Conservation (phyloP, 2,797 vertebrate species). For the Neopelma chrysocephalum region DNA sequence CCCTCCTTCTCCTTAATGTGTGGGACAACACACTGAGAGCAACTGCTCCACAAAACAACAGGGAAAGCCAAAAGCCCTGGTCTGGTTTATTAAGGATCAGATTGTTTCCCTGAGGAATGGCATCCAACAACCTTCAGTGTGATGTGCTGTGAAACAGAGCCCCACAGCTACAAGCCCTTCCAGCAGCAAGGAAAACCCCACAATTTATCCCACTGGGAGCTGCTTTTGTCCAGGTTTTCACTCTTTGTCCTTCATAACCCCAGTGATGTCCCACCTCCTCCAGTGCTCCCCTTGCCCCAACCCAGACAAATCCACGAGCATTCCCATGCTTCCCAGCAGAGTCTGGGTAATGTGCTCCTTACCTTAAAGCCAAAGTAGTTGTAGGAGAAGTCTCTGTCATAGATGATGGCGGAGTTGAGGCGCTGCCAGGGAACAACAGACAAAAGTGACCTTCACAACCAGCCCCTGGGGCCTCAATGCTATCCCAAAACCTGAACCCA, state of each 20-base stretch:
- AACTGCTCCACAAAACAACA: not conserved
- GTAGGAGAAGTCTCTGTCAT: conserved; percentile 95
- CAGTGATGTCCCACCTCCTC: not conserved
- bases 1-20: not conserved
- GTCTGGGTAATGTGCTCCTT: not conserved
- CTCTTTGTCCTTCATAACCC: not conserved
- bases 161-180: not conserved
- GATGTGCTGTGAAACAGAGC: not conserved
- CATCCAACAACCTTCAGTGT: not conserved
- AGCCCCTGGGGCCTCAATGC: not conserved
- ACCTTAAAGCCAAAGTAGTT: conserved; percentile 99
- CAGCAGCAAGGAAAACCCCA: not conserved
- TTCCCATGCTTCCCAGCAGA: not conserved
- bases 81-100: not conserved
- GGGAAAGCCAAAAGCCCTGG: not conserved
- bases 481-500: not conserved
- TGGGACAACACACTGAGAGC: not conserved
- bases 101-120: not conserved
- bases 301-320: not conserved
- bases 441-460: not conserved
- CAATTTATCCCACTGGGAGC: not conserved
- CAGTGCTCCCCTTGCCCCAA: not conserved
- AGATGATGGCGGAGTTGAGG: conserved; percentile 96
- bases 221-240: not conserved
- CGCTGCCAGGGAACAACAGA: conserved; percentile 73